These are phyloP conservation scores for Pagrus major DNA, from an alignment of 2,113 vertebrate genomes.

Conservation along the genomic window DNA sequence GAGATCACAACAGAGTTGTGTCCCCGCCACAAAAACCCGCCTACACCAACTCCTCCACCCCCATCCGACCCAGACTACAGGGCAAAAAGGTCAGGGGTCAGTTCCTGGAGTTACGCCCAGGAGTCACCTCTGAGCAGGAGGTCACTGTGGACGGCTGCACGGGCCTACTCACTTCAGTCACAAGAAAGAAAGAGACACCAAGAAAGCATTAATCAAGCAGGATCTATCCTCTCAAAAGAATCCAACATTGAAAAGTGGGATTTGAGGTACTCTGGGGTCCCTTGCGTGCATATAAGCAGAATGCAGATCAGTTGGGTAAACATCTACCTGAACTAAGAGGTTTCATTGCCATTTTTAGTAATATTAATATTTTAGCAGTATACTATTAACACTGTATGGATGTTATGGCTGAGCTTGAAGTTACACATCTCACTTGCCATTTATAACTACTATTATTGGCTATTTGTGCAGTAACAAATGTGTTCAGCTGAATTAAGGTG, in stretches of 20 bases:
- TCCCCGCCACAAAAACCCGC: not conserved
- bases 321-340: not conserved
- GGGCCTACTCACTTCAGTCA: conserved; percentile 13
- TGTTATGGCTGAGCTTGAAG: too few relatives aligned
- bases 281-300: not conserved
- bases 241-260: not conserved
- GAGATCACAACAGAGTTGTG: not conserved
- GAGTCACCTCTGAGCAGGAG: conserved; percentile 9
- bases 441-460: too few relatives aligned
- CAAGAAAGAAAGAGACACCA: not conserved
- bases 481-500: too few relatives aligned
- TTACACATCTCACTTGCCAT: too few relatives aligned
- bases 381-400: too few relatives aligned
- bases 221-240: not conserved
- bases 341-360: too few relatives aligned
- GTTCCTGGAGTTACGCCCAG: conserved; percentile 8
- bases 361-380: too few relatives aligned
- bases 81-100: conserved; percentile 42
- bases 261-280: too few relatives aligned
- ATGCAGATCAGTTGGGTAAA: not conserved
- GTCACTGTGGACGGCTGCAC: conserved; percentile 6
- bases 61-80: conserved; percentile 4
- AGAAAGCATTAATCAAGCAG: not conserved
- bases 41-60: not conserved
- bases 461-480: too few relatives aligned